Evolutionary conservation across 2,113 vertebrate species (phyloP), one percentile per base, ranked within the genome.

Genomic region (Oreochromis tanganicae): DNA sequence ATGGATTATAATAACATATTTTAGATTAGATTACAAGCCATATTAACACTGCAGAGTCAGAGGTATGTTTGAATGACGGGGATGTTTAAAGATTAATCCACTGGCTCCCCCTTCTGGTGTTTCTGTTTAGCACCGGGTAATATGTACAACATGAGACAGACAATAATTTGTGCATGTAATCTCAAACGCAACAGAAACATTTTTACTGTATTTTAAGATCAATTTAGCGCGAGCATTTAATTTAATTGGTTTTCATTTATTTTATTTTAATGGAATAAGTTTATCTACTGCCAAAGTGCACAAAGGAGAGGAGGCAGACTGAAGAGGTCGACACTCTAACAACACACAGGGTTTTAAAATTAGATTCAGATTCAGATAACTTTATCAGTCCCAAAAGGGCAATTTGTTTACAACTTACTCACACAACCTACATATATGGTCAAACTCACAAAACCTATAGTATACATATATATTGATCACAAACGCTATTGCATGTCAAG

Each of bases 31-130:
- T 13, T n/a, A 34, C 17, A 34, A 52, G 43, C 48, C 24, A 75
- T 29, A 75, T 11, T 19, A 75, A 75, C 46, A 32, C 13, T 41
- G 46, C 32, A 85, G 46, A 19, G 2, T 82, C 17, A 34, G 34
- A 52, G 59, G 50, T 57, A 5, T 55, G 36, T 59, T 36, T 78
- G 4, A 43, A 16, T 21, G 10, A 11, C 10, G n/a, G 29, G 6
- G 46, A 7, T 50, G 61, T 16, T 61, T 32, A 11, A 85, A 84
- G n/a, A 32, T 79, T 89, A 71, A 78, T 52, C 19, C 66, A 32
- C 36, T 85, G 36, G 9, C 13, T 84, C 94, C 92, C 84, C 73
- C 95, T 83, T 34, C 54, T 92, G 95, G 91, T 81, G 17, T 1
- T 17, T 36, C 29, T 52, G 24, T 57, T 12, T 16, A 81, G 89